Base-by-base conservation (phyloP, 2,888 invertebrate genomes). In the Gryllus longicercus region DNA sequence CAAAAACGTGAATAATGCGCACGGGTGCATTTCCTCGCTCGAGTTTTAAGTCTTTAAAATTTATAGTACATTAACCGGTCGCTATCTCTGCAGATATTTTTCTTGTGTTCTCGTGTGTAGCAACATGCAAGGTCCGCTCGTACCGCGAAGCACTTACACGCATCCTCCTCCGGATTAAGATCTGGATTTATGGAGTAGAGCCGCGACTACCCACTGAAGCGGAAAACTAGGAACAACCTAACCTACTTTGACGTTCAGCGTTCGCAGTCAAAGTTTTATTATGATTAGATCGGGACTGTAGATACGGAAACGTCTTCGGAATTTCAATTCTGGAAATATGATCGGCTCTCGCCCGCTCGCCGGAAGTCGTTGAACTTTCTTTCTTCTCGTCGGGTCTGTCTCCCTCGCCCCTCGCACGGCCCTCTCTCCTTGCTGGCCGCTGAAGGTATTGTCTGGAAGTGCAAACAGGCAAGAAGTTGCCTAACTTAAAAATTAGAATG, bases 11-110 rank as follows among this genome's bases (percentile, higher is more conserved):
- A 63, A 63, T 63, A 63, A 63, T 63, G 63, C 63, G 63, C 63
- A 63, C 63, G 63, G 63, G 14, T 63, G 63, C 63, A 63, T 63
- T 63, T 63, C 63, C 63, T 63, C 63, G 63, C 63, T 63, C 4
- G 63, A 63, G 63, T 63, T 63, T 63, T 63, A 63, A 63, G 63
- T 63, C 63, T 63, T 63, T 63, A 63, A 63, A 63, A 63, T 63
- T 63, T 63, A 63, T 63, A 63, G 63, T 63, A 63, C 63, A 63
- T 63, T 63, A 63, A 63, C 63, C 63, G 63, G 63, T 63, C 63
- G 16, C 63, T 63, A 63, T 63, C 63, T 63, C 63, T 63, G 63
- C 63, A 63, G 63, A 63, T 63, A 63, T 63, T 63, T 63, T 63
- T 63, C 63, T 63, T 63, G 63, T 63, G 63, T 63, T n/a, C 63